Evolutionary conservation across 2,113 vertebrate species (phyloP).

Genomic region (Herpailurus yagouaroundi): DNA sequence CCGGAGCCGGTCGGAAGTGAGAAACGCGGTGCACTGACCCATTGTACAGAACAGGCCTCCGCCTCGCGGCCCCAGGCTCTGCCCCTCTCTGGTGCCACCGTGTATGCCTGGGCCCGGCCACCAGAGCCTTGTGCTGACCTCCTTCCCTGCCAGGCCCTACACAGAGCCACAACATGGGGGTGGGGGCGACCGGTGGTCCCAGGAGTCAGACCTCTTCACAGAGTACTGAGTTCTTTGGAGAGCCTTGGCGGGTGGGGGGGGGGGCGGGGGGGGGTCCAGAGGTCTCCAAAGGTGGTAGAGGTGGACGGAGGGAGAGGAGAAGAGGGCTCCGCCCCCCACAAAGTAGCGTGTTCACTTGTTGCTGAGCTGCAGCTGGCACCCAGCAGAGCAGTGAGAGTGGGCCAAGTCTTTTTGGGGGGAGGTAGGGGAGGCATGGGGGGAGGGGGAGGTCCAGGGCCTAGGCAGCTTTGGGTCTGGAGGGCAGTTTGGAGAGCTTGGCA

Average conservation of each 20-base stretch:
- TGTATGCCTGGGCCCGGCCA: not conserved
- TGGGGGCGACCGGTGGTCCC: not conserved
- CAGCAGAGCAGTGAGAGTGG: not conserved
- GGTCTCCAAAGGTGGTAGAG: not conserved
- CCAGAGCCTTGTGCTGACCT: not conserved
- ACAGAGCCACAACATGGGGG: too few species aligned
- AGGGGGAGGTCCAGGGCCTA: not conserved
- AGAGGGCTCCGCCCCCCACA: too few species aligned
- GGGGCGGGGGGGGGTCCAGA: not conserved
- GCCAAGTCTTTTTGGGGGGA: not conserved
- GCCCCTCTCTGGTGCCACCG: not conserved
- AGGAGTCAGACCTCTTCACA: not conserved
- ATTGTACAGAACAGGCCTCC: not conserved
- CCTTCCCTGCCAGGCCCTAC: not conserved
- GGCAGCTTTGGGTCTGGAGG: not conserved
- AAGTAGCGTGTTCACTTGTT: slow-evolving; percentile 59
- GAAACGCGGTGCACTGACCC: not conserved
- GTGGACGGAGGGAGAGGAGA: not conserved
- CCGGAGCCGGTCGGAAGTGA: not conserved
- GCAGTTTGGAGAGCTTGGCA: not conserved
- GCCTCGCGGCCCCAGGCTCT: not conserved
- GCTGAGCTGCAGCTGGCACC: slow-evolving; percentile 1
- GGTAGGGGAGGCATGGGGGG: not conserved
- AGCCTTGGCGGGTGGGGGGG: not conserved
- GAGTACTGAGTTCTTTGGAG: not conserved